A percentile compares a stretch with the other conserved stretches of the same genome.
phyloP scores from a whole-genome alignment of 2,113 vertebrate species.

The Oryctolagus cuniculus region mOryCun1.1 NC_091451.1:44628501-44629000 shows the following conservation, averaged over 20 bases:
- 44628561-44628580: not conserved
- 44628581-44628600: too few species aligned
- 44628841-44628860: not conserved
- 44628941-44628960: not conserved
- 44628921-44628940: not conserved
- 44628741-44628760: not conserved
- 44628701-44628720: not conserved
- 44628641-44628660: not conserved
- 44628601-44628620: not conserved
- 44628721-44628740: not conserved
- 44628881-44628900: not conserved
- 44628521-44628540: not conserved
- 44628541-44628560: not conserved
- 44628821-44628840: not conserved
- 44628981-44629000: not conserved
- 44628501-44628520: not conserved
- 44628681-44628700: not conserved
- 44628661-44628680: not conserved
- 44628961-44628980: not conserved
- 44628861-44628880: not conserved
- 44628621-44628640: not conserved
- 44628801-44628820: not conserved
- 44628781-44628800: not conserved
- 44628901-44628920: not conserved
- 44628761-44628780: not conserved